Evolutionary conservation across 2,888 invertebrate species (phyloP).

Genomic region (Phymatocera aterrima): DNA sequence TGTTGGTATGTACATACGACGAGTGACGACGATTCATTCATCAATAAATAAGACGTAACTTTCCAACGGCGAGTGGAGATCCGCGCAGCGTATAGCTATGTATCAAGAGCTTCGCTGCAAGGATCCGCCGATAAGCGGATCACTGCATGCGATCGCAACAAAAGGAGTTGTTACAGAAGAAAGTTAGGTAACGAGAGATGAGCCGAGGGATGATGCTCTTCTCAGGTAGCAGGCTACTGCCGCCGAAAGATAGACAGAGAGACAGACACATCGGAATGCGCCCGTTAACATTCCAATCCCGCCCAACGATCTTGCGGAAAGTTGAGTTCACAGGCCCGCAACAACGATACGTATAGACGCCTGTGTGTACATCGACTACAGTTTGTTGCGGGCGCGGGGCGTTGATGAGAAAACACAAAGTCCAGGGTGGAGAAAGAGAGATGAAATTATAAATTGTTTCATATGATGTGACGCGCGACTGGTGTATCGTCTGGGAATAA

Average conservation of each 20-base stretch:
- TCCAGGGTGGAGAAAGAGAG: slow-evolving; percentile 45
- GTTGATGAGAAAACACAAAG: slow-evolving; percentile 36
- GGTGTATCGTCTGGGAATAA: slow-evolving; percentile 53
- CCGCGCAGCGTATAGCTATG: background rate
- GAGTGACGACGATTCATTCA: background rate
- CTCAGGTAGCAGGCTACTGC: slow-evolving; percentile 43
- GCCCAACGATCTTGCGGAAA: slow-evolving; percentile 51
- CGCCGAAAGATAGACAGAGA: slow-evolving; percentile 47
- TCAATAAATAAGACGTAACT: background rate
- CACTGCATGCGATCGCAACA: background rate
- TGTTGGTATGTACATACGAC: background rate
- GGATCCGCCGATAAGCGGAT: background rate
- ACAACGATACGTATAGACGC: no score
- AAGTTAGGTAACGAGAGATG: background rate
- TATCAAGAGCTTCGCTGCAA: background rate
- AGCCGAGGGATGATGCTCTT: slow-evolving; percentile 42
- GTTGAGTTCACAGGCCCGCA: slow-evolving; percentile 18
- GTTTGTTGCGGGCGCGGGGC: background rate
- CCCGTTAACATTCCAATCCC: slow-evolving; percentile 62
- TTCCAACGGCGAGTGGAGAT: background rate
- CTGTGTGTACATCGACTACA: no score
- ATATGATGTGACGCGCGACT: slow-evolving; percentile 16
- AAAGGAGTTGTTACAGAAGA: background rate
- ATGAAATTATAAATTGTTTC: slow-evolving; percentile 47
- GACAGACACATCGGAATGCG: slow-evolving; percentile 62